Base-by-base conservation (phyloP, 2,888 invertebrate genomes). In the Ecdyonurus torrentis region DNA sequence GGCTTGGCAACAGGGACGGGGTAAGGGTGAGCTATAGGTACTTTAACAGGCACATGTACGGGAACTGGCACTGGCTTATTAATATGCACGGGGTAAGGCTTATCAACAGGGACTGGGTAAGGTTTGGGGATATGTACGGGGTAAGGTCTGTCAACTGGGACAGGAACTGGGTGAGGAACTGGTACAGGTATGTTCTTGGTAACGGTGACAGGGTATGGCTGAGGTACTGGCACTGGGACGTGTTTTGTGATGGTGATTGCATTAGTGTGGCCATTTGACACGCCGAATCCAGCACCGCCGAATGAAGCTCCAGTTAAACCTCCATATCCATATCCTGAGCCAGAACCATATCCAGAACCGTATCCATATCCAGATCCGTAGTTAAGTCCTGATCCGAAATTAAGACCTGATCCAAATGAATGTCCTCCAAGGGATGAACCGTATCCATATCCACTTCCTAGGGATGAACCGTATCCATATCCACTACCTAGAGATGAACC, bases 11-110 rank as follows among this genome's bases (percentile, higher is more conserved):
- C 81, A 60, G 77, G 82, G 1, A 70, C 86, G 62, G 89, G 89
- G 76, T 85, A 85, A 3, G 89, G 87, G 5, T 86, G 86, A 67
- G 86, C 85, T 71, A 82, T 83, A 2, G 80, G 79, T 64, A 84
- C 83, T 71, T 87, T 84, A 22, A 87, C 80, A 66, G 78, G 79
- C 19, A 78, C 86, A 66, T 86, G 83, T 69, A 76, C 75, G 50
- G 78, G 81, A 68, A 74, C 87, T 63, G 81, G 77, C 22, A 79
- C 78, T 23, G 70, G 75, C 68, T 76, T 76, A 61, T 78, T 77
- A 2, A 80, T 73, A 64, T 75, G 73, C 5, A 88, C 87, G 71
- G 88, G 87, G 74, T 84, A 84, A 64, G 88, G 88, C 25, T 67
- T 67, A 25, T 66, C 66, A 10, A 67, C 66, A 18, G 66, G 65